These are phyloP conservation scores for Scrobipalpa costella DNA, from an alignment of 2,888 invertebrate genomes.

Conservation along the genomic window DNA sequence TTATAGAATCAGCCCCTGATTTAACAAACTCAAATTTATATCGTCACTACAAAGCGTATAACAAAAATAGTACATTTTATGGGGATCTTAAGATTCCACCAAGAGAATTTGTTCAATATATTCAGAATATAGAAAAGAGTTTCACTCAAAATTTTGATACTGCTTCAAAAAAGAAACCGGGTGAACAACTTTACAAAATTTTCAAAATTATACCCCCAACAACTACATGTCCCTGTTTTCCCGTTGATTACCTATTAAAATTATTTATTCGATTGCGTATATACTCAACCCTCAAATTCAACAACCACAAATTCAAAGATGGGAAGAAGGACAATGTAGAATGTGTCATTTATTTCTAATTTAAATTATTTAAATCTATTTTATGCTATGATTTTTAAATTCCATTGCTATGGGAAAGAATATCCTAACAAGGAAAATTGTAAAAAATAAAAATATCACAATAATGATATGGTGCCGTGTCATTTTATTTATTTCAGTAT, in stretches of 20 bases:
- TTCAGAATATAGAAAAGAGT: slow-evolving; percentile 21
- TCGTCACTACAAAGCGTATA: slow-evolving; percentile 22
- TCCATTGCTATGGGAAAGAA: too few species aligned
- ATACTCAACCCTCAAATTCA: slow-evolving; percentile 24
- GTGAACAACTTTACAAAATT: neutral
- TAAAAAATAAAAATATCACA: too few species aligned
- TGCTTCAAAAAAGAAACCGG: slow-evolving; percentile 18
- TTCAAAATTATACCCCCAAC: slow-evolving; percentile 18
- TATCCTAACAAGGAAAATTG: too few species aligned
- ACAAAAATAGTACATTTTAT: slow-evolving; percentile 24
- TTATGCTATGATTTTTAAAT: too few species aligned
- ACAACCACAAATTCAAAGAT: slow-evolving; percentile 27
- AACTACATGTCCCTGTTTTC: slow-evolving; percentile 30
- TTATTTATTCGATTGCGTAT: slow-evolving; percentile 30
- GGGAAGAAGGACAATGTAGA: slow-evolving; percentile 22
- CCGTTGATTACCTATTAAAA: slow-evolving; percentile 29
- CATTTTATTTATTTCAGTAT: too few species aligned
- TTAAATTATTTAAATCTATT: too few species aligned
- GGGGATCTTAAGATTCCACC: slow-evolving; percentile 26
- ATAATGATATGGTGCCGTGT: too few species aligned
- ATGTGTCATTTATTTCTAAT: neutral
- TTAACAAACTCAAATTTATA: slow-evolving; percentile 22
- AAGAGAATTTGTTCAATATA: slow-evolving; percentile 23
- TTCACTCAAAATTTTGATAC: slow-evolving; percentile 28
- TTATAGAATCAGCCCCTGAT: slow-evolving; percentile 13